Evolutionary conservation across 2,888 invertebrate genomes (phyloP).

Genomic region (Dasypolia templi): DNA sequence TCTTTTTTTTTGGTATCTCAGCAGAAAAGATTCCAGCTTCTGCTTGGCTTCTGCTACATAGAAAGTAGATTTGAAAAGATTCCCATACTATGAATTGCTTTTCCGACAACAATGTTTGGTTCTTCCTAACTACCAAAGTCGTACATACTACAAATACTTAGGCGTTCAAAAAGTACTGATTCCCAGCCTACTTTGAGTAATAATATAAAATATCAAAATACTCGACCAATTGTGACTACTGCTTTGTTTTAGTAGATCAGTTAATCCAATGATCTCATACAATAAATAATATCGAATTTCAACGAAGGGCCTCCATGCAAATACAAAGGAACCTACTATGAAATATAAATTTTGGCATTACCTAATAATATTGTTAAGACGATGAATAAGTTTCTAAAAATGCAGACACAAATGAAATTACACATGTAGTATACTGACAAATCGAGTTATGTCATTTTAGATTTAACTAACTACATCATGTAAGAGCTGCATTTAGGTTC

Average conservation of each 20-base stretch:
- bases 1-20: background rate
- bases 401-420: conserved; percentile 13
- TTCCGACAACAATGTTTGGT: background rate
- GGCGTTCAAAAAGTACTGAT: too few species aligned
- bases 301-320: conserved; percentile 1
- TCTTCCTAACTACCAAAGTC: background rate
- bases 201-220: background rate
- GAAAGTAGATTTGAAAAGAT: background rate
- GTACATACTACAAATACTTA: background rate
- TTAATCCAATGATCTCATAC: background rate
- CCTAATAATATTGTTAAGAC: background rate
- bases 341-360: conserved; percentile 12
- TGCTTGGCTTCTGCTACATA: background rate
- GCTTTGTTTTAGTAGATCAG: background rate
- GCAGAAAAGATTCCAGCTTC: background rate
- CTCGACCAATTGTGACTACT: background rate
- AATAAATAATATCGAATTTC: conserved; percentile 4
- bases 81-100: background rate
- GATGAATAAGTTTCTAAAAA: background rate
- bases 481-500: conserved; percentile 1
- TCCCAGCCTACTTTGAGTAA: too few species aligned
- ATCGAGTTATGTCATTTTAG: conserved; percentile 36
- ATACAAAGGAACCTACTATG: background rate
- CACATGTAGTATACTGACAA: conserved; percentile 20
- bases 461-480: conserved; percentile 24